phyloP scores from a whole-genome alignment of 2,113 vertebrate species.

The Chloroceryle aenea region DNA sequence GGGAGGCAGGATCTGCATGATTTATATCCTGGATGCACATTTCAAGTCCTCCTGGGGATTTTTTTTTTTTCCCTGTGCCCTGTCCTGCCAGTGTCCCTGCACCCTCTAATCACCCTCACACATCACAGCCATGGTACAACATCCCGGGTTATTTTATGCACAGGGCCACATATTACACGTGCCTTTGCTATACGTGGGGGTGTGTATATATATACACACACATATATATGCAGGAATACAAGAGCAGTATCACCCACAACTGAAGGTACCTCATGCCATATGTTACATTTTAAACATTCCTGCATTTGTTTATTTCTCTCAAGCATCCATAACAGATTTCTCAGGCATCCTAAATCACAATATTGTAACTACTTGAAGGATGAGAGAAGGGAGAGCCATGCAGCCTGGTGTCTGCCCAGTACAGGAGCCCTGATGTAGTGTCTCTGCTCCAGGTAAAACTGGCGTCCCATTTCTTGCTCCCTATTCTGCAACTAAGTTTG shows the following conservation, averaged over 20 bases:
- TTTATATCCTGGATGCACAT: not conserved
- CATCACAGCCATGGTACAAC: rapidly evolving
- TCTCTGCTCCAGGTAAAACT: constrained; percentile 66
- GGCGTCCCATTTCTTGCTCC: constrained; percentile 4
- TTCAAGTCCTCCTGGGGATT: not conserved
- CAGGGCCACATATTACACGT: rapidly evolving
- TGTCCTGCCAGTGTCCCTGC: not conserved
- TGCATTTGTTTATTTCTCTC: not conserved
- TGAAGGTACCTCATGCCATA: not conserved
- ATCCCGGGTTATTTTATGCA: not conserved
- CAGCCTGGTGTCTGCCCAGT: not conserved
- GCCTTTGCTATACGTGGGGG: rapidly evolving
- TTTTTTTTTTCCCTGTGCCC: not conserved
- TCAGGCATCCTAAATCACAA: not conserved
- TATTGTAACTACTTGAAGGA: not conserved
- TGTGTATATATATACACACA: too few species aligned
- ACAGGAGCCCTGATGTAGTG: rapidly evolving
- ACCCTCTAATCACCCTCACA: not conserved
- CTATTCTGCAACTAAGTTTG: constrained; percentile 80
- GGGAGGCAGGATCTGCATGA: rapidly evolving
- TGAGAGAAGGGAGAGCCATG: not conserved
- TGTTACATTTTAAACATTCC: not conserved
- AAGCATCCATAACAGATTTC: not conserved
- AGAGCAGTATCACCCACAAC: not conserved
- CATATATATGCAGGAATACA: not conserved